A percentile compares a stretch with the other conserved stretches of the same genome.
Conservation (phyloP, 2,888 invertebrate species). For the Crepidodera aurea region DNA sequence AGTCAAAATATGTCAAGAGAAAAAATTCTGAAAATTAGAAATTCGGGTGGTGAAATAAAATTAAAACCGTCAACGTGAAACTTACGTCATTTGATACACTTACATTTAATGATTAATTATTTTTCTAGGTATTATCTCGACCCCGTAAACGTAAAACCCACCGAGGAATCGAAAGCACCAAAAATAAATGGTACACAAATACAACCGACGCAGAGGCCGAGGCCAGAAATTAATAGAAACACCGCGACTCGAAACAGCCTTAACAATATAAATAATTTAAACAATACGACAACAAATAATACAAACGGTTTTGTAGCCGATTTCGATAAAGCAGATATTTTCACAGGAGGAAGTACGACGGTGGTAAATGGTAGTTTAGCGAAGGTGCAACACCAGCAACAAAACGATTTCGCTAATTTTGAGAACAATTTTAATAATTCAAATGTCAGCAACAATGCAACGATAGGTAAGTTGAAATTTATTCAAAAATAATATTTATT, state of each 20-base stretch:
- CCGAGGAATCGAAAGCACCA: slow-evolving; percentile 40
- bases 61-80: too few species aligned
- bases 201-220: slow-evolving; percentile 44
- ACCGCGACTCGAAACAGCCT: slow-evolving; percentile 19
- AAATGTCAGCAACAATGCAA: slow-evolving; percentile 21
- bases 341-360: slow-evolving; percentile 59
- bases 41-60: too few species aligned
- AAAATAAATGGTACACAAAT: slow-evolving; percentile 45
- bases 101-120: too few species aligned
- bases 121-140: slow-evolving; percentile 60
- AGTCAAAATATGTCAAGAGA: too few species aligned
- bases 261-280: slow-evolving; percentile 15
- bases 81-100: too few species aligned
- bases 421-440: slow-evolving; percentile 73
- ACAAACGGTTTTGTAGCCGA: slow-evolving; percentile 69
- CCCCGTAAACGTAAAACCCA: slow-evolving; percentile 37
- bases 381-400: slow-evolving; percentile 33
- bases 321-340: slow-evolving; percentile 76
- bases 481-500: too few species aligned
- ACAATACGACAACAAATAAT: slow-evolving; percentile 15
- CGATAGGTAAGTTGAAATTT: slow-evolving; percentile 33
- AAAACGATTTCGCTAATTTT: slow-evolving; percentile 70
- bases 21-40: too few species aligned
- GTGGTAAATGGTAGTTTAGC: slow-evolving; percentile 37
- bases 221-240: slow-evolving; percentile 49